A percentile compares a stretch with the other conserved stretches of the same genome.
Evolutionary conservation across 2,113 vertebrate genomes (phyloP).

Genomic region (Meleagris gallopavo): DNA sequence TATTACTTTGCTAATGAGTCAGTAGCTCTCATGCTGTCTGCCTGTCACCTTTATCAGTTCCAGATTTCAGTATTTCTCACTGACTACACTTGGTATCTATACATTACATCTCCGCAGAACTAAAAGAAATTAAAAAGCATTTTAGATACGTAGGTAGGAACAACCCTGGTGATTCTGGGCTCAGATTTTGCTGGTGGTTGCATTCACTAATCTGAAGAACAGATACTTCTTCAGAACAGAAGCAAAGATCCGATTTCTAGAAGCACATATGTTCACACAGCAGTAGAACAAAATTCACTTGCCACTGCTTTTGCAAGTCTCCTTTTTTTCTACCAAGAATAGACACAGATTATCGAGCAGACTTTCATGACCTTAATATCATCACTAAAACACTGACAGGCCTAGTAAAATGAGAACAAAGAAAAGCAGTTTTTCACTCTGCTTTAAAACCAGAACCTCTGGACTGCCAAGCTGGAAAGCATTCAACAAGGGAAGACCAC

Average conservation of each 20-base stretch:
- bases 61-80: neutral
- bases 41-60: neutral
- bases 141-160: neutral
- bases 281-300: neutral
- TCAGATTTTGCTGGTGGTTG: neutral
- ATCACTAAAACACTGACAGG: neutral
- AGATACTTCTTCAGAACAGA: neutral
- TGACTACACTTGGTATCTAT: neutral
- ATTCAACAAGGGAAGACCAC: neutral
- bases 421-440: slow-evolving; percentile 1
- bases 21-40: neutral
- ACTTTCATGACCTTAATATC: neutral
- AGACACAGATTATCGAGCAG: neutral
- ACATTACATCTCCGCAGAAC: neutral
- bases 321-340: neutral
- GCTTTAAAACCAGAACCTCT: neutral
- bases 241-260: neutral
- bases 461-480: neutral
- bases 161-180: neutral
- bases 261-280: neutral
- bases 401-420: neutral
- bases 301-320: neutral
- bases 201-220: neutral
- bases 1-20: neutral
- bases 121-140: neutral